Evolutionary conservation across 2,888 invertebrate genomes (phyloP).

Genomic region (Dasypogon diadema): DNA sequence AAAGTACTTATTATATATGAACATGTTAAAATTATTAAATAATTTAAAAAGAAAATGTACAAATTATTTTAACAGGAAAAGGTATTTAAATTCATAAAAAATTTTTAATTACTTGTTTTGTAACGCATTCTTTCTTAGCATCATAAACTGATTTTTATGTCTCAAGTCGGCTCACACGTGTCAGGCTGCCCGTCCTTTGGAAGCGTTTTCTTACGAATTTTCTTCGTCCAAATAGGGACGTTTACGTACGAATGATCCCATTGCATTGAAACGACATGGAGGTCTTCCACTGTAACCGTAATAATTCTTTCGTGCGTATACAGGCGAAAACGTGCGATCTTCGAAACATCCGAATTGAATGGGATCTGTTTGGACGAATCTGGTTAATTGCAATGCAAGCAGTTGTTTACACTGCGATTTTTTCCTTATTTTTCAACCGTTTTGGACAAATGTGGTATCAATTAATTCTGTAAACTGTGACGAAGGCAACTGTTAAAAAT

Average conservation of each 20-base stretch:
- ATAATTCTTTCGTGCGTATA: constrained; percentile 4
- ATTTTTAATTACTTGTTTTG: not conserved
- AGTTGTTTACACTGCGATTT: too few relatives aligned
- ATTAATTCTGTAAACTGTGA: too few relatives aligned
- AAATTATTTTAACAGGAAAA: constrained; percentile 20
- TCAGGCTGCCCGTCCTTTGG: constrained; percentile 5
- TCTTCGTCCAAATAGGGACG: constrained; percentile 11
- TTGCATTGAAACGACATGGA: constrained; percentile 11
- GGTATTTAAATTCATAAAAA: constrained; percentile 9
- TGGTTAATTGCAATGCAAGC: too few relatives aligned
- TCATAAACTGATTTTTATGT: constrained; percentile 14
- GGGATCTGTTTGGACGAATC: too few relatives aligned
- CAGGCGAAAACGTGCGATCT: too few relatives aligned
- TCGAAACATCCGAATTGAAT: too few relatives aligned
- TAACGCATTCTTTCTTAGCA: constrained; percentile 2
- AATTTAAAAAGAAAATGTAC: constrained; percentile 14
- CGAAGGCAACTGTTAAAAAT: too few relatives aligned
- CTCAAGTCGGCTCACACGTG: constrained; percentile 22
- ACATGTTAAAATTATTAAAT: constrained; percentile 15
- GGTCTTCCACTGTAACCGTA: constrained; percentile 10
- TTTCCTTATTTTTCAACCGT: too few relatives aligned
- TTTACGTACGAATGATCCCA: constrained; percentile 14
- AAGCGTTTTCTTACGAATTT: constrained; percentile 1
- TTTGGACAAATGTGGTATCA: too few relatives aligned
- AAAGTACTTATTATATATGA: not conserved